phyloP scores from a whole-genome alignment of 2,113 vertebrate genomes.

The Triplophysa siluroides region DNA sequence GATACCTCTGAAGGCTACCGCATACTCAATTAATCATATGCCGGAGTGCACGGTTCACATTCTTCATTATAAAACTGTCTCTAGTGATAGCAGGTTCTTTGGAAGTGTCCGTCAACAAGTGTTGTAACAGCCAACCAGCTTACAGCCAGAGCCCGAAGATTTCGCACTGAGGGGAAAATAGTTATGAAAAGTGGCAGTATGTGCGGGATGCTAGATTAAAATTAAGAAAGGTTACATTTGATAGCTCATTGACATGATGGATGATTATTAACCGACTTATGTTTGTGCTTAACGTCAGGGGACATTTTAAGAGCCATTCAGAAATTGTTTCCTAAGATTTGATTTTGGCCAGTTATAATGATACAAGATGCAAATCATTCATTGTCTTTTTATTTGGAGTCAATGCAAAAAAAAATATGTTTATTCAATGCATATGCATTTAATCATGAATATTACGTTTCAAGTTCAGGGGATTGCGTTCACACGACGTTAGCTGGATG shows the following conservation, averaged over 20 bases:
- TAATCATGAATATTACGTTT: background rate
- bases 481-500: background rate
- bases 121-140: slow-evolving; percentile 3
- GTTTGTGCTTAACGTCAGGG: slow-evolving; percentile 62
- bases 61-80: slow-evolving; percentile 34
- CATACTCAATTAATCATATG: slow-evolving; percentile 28
- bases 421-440: background rate
- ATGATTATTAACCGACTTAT: slow-evolving; percentile 60
- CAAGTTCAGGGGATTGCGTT: background rate
- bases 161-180: slow-evolving; percentile 46
- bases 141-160: slow-evolving; percentile 22
- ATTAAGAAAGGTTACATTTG: slow-evolving; percentile 59
- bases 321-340: slow-evolving; percentile 67
- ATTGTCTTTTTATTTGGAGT: slow-evolving; percentile 51
- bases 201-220: slow-evolving; percentile 60
- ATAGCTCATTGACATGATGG: slow-evolving; percentile 58
- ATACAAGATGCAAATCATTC: slow-evolving; percentile 37
- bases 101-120: slow-evolving; percentile 16
- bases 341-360: slow-evolving; percentile 58
- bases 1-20: background rate
- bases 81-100: slow-evolving; percentile 11
- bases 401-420: slow-evolving; percentile 37
- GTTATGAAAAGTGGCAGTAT: slow-evolving; percentile 62
- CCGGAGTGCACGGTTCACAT: background rate
- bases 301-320: slow-evolving; percentile 66